Percentiles rank a stretch among this genome's conserved stretches.
These are phyloP conservation scores for Cynocephalus volans DNA, from an alignment of 2,113 vertebrate species.

Conservation along the genomic window DNA sequence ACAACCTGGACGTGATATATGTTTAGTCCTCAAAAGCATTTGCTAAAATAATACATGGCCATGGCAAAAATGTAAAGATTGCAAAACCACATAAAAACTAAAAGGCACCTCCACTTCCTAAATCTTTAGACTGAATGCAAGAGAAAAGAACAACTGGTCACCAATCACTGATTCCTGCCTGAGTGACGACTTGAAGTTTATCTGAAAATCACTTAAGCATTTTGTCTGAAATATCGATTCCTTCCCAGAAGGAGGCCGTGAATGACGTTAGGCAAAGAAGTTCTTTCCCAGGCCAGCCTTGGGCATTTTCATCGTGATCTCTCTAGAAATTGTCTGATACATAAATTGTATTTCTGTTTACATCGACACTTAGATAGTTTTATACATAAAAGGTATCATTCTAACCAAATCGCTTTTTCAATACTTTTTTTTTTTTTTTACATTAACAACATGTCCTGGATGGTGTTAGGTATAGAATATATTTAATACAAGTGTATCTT, in stretches of 20 bases:
- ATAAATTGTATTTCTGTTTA: background rate
- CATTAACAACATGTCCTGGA: background rate
- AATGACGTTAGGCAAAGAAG: background rate
- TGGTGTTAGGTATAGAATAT: background rate
- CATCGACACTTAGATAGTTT: background rate
- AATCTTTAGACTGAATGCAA: background rate
- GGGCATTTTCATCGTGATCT: background rate
- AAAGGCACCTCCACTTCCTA: background rate
- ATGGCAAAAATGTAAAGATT: background rate
- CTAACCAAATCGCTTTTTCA: background rate
- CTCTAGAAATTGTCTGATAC: background rate
- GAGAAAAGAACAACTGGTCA: background rate
- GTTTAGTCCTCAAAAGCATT: background rate
- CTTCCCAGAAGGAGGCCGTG: background rate
- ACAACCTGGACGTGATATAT: background rate
- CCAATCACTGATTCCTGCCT: background rate
- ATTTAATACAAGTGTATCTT: background rate
- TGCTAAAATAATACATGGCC: background rate
- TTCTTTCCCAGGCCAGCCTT: background rate
- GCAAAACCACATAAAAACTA: background rate
- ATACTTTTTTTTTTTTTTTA: no score
- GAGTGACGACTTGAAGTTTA: background rate
- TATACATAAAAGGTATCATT: background rate
- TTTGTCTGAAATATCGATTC: constrained; percentile 8
- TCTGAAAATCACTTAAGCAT: background rate